Evolutionary conservation across 1,140 invertebrate species (phyloP).

Genomic region (Drosophila rhopaloa): DNA sequence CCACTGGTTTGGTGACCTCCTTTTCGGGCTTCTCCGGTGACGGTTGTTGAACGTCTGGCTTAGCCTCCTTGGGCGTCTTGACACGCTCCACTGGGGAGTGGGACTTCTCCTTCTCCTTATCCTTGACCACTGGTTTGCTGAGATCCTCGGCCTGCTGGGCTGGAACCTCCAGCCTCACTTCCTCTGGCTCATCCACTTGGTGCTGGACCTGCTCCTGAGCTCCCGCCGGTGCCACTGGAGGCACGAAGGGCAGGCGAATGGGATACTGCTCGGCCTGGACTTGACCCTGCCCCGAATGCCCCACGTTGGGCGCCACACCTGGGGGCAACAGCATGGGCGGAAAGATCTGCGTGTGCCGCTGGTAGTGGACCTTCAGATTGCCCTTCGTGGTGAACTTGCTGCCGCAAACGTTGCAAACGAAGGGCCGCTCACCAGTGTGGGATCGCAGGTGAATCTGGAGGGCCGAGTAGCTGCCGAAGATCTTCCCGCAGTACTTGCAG

Average conservation of each 20-base stretch:
- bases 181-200: slow-evolving; percentile 10
- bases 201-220: slow-evolving; percentile 11
- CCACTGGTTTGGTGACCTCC: slow-evolving; percentile 30
- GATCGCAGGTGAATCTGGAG: slow-evolving; percentile 97
- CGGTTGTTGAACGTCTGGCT: slow-evolving; percentile 5
- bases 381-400: slow-evolving; percentile 99
- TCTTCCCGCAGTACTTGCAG: slow-evolving; percentile 99
- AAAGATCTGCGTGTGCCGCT: slow-evolving; percentile 97
- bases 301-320: slow-evolving; percentile 34
- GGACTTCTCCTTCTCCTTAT: slow-evolving; percentile 30
- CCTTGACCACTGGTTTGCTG: slow-evolving; percentile 44
- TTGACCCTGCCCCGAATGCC: slow-evolving; percentile 12
- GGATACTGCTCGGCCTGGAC: slow-evolving; percentile 38
- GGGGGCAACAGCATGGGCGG: slow-evolving; percentile 88
- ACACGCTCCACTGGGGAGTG: slow-evolving; percentile 33
- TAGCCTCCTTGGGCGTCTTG: slow-evolving; percentile 29
- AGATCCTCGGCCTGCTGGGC: slow-evolving; percentile 64
- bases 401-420: slow-evolving; percentile 99
- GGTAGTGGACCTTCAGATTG: slow-evolving; percentile 98
- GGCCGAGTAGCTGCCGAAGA: slow-evolving; percentile 98
- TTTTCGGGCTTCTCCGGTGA: slow-evolving; percentile 44
- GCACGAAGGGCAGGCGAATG: slow-evolving; percentile 59
- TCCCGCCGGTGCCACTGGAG: slow-evolving; percentile 28
- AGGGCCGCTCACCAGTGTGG: slow-evolving; percentile 98
- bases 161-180: slow-evolving; percentile 10